phyloP scores from a whole-genome alignment of 2,888 invertebrate genomes.

The Arrhopalites spinosus region DNA sequence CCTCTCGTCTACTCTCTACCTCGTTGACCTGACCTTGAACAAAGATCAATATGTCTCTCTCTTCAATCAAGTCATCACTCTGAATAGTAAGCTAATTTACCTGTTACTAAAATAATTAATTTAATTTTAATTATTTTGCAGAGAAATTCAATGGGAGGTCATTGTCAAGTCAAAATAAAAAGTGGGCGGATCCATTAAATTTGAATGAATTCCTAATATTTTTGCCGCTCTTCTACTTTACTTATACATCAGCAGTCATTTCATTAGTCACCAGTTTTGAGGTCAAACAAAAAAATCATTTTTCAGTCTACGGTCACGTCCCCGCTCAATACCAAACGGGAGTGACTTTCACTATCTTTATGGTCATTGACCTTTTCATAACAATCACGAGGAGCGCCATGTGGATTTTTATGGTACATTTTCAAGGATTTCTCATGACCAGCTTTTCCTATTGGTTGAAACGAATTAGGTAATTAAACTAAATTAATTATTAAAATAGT shows the following conservation, averaged over 20 bases:
- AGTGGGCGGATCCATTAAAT: background rate
- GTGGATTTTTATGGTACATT: background rate
- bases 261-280: background rate
- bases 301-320: background rate
- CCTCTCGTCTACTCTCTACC: background rate
- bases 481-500: too few relatives aligned
- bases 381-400: background rate
- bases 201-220: background rate
- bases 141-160: background rate
- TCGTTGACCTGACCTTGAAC: background rate
- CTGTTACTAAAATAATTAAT: background rate
- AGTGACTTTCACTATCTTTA: background rate
- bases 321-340: background rate
- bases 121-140: background rate
- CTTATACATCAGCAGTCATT: background rate
- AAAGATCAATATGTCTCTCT: background rate
- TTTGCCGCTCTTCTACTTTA: background rate
- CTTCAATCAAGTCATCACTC: background rate
- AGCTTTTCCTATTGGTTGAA: background rate
- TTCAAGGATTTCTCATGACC: background rate
- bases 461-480: constrained; percentile 1
- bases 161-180: background rate
- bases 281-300: background rate
- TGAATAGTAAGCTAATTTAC: background rate
- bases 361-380: background rate